Percentiles rank a stretch among this genome's conserved stretches.
These are phyloP conservation scores for Semotilus atromaculatus DNA, from an alignment of 2,797 vertebrate genomes.

Conservation along the genomic window DNA sequence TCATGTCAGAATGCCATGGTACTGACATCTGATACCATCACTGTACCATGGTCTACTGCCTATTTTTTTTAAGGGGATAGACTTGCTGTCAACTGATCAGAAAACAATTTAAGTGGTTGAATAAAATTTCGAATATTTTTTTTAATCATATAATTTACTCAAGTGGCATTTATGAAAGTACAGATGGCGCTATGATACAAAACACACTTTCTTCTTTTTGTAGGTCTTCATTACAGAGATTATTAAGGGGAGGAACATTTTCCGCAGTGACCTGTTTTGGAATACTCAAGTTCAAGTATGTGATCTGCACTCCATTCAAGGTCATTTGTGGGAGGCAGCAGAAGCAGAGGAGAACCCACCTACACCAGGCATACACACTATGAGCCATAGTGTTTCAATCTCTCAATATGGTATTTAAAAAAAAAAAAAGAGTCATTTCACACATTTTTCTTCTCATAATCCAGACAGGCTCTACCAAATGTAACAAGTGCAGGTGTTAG, in stretches of 20 bases:
- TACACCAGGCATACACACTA: constrained; percentile 34
- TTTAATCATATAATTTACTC: neutral
- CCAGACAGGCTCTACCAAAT: constrained; percentile 11
- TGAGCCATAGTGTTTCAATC: constrained; percentile 2
- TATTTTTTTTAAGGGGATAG: neutral
- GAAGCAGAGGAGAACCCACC: constrained; percentile 32
- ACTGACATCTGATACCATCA: neutral
- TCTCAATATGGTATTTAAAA: neutral
- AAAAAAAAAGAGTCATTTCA: neutral
- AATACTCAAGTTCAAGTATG: constrained; percentile 11
- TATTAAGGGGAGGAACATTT: neutral
- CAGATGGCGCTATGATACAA: constrained; percentile 56
- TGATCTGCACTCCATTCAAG: constrained; percentile 52
- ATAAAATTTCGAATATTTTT: neutral
- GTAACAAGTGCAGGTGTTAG: constrained; percentile 12
- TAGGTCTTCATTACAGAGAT: neutral
- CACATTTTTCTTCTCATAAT: neutral
- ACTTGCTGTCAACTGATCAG: neutral
- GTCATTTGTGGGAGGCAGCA: constrained; percentile 57
- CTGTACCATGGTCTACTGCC: neutral
- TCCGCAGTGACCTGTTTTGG: neutral
- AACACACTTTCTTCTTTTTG: constrained; percentile 3
- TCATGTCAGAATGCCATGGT: neutral
- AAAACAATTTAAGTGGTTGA: neutral
- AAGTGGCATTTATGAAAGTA: neutral